phyloP scores from a whole-genome alignment of 2,113 vertebrate species.

The Elgaria multicarinata region DNA sequence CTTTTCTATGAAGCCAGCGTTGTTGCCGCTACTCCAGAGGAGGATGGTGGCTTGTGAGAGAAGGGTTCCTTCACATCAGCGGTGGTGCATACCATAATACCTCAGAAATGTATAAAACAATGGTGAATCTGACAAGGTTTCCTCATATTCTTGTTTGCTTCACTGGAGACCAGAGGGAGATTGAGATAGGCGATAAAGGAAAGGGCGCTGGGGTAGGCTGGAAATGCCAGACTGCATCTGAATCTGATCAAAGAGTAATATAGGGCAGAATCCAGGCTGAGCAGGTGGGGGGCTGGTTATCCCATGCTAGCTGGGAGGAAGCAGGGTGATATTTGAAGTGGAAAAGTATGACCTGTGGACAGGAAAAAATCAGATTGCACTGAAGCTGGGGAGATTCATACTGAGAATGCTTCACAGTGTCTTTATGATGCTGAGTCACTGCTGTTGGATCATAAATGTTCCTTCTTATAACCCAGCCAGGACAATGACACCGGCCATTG shows the following conservation, averaged over 20 bases:
- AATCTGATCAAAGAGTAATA: neutral
- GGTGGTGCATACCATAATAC: too few relatives aligned
- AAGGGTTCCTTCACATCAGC: neutral
- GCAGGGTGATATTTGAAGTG: neutral
- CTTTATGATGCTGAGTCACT: constrained; percentile 38
- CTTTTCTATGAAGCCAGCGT: neutral
- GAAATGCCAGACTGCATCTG: neutral
- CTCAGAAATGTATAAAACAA: too few relatives aligned
- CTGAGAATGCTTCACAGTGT: neutral
- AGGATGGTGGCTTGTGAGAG: neutral
- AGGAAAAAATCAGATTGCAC: neutral
- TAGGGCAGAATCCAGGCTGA: neutral
- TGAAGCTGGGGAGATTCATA: neutral
- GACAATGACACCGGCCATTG: neutral
- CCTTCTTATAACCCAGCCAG: neutral
- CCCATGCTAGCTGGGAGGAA: neutral
- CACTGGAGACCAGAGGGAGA: too few relatives aligned
- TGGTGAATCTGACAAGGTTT: too few relatives aligned
- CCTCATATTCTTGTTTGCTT: too few relatives aligned
- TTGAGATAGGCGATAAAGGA: neutral
- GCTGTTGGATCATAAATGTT: constrained; percentile 21
- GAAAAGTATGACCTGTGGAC: neutral
- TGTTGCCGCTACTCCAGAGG: neutral
- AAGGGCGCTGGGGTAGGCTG: neutral
- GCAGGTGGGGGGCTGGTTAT: too few relatives aligned